Evolutionary conservation across 2,888 invertebrate genomes (phyloP).

Genomic region (Eledona agricola): DNA sequence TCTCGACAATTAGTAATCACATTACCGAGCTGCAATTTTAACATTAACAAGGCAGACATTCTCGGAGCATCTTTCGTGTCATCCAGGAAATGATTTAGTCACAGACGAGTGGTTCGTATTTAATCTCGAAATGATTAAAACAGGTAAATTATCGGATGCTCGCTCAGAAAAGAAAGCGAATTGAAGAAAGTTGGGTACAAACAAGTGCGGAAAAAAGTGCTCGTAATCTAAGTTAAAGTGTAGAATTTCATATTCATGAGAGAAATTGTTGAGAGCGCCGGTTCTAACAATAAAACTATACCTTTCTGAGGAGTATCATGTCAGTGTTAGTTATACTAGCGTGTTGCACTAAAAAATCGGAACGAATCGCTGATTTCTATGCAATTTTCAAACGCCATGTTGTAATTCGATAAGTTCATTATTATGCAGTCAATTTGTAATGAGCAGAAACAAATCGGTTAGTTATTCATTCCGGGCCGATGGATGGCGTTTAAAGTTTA

Average conservation of each 20-base stretch:
- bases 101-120: slow-evolving; percentile 7
- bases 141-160: too few species aligned
- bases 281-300: slow-evolving; percentile 10
- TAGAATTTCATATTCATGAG: slow-evolving; percentile 20
- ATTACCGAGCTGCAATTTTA: too few species aligned
- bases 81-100: slow-evolving; percentile 2
- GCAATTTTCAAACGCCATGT: too few species aligned
- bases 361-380: too few species aligned
- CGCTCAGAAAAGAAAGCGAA: slow-evolving; percentile 6
- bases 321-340: not conserved
- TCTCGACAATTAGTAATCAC: too few species aligned
- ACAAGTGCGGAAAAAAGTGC: slow-evolving; percentile 1
- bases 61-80: not conserved
- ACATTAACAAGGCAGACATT: too few species aligned
- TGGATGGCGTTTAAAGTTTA: not conserved
- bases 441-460: too few species aligned
- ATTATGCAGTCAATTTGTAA: too few species aligned
- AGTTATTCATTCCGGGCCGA: too few species aligned
- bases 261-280: slow-evolving; percentile 7
- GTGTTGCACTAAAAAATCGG: too few species aligned
- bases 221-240: slow-evolving; percentile 9
- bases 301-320: slow-evolving; percentile 4
- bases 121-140: too few species aligned
- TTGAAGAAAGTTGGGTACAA: slow-evolving; percentile 3
- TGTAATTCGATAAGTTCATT: too few species aligned